Evolutionary conservation across 2,888 invertebrate species (phyloP).

Genomic region (Clusia tigrina): DNA sequence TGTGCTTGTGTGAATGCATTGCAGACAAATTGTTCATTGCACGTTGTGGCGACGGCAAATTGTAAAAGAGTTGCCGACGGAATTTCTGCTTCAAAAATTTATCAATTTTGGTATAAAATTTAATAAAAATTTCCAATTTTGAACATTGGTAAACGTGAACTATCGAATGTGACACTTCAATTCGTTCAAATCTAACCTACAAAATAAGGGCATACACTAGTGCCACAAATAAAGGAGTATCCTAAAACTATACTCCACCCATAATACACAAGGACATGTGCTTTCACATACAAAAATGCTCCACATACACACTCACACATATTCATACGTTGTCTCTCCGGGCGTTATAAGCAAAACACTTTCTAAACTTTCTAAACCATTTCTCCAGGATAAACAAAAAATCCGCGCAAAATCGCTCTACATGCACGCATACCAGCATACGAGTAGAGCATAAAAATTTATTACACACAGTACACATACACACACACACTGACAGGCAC

Average conservation of each 20-base stretch:
- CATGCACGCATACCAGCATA: background rate
- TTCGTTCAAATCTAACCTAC: no score
- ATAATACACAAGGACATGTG: background rate
- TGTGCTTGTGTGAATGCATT: no score
- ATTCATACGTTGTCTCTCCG: conserved; percentile 12
- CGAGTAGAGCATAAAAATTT: background rate
- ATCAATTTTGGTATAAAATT: no score
- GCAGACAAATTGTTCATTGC: no score
- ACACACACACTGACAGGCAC: background rate
- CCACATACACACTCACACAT: background rate
- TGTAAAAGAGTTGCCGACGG: background rate
- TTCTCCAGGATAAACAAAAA: conserved; percentile 11
- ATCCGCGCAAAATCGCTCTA: conserved; percentile 1
- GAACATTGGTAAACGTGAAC: no score
- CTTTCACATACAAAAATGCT: background rate
- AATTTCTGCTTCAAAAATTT: no score
- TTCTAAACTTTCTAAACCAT: conserved; percentile 25
- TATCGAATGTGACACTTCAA: no score
- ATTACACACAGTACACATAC: conserved; percentile 4
- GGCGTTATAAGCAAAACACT: conserved; percentile 18
- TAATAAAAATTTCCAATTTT: no score
- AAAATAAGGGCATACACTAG: no score
- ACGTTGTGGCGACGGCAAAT: background rate
- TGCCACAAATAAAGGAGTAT: background rate
- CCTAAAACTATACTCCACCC: conserved; percentile 13